Evolutionary conservation across 2,113 vertebrate species (phyloP), one percentile per base, ranked within the genome.

Genomic region (Forbesichthys agassizii): DNA sequence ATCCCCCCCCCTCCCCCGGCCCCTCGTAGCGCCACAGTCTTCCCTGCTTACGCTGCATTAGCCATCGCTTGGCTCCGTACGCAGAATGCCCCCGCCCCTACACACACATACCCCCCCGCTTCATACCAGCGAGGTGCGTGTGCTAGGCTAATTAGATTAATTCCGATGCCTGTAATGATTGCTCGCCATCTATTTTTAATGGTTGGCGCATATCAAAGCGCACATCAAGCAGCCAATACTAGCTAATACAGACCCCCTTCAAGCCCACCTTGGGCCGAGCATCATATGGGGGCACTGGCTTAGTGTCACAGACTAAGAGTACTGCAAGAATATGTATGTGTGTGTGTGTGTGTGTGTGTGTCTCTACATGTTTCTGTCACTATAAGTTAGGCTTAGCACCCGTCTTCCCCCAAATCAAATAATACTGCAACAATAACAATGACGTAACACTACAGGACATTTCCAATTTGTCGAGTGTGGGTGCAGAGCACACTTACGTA

Each of bases 151-250:
- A 93, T 92, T 91, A 91, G 89, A 90, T 92, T 91, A 92, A 92
- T 92, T 91, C 89, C 73, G 75, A 92, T 86, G 90, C 86, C 88
- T 88, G 87, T 91, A 92, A 93, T 93, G 91, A 93, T 92, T 91
- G 87, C 86, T 84, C 18, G 70, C 85, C 86, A 92, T 93, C 86
- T 90, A 92, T 93, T 91, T 93, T 93, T 93, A 93, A 93, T 93
- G 90, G 88, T 79, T 64, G 79, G 75, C 51, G 83, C 88, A 89
- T 92, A 92, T 93, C 90, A 93, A 93, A 93, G 89, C 81, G 89
- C 81, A 82, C 63, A 79, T 75, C 82, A 83, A 88, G 79, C 84
- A 87, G 62, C 20, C 48, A 47, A 3, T 79, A 77, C 78, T 55
- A 89, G 74, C 51, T 5, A 71, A 68, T 73, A 75, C 36, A n/a